Evolutionary conservation across 2,113 vertebrate species (phyloP).

Genomic region (Misgurnus anguillicaudatus): DNA sequence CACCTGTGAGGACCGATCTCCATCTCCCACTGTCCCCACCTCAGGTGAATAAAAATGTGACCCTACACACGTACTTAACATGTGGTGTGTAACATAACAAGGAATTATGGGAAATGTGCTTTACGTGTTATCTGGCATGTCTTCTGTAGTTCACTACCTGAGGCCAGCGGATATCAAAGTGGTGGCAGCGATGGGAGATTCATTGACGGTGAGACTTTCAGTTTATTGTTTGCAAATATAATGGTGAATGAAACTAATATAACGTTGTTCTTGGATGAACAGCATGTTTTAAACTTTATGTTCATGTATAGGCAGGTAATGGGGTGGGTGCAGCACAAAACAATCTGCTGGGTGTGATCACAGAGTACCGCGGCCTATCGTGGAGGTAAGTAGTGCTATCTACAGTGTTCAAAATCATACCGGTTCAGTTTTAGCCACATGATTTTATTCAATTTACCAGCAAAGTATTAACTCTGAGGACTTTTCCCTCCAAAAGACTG

Average conservation of each 20-base stretch:
- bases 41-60: slow-evolving; percentile 77
- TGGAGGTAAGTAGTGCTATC: slow-evolving; percentile 76
- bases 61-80: too few relatives aligned
- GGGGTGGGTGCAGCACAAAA: slow-evolving; percentile 78
- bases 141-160: slow-evolving; percentile 82
- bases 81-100: too few relatives aligned
- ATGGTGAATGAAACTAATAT: neutral
- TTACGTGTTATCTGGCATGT: neutral
- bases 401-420: neutral
- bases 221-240: neutral
- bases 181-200: slow-evolving; percentile 90
- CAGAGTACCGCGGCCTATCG: slow-evolving; percentile 85
- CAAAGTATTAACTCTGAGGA: neutral
- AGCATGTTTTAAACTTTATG: neutral
- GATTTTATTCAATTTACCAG: neutral
- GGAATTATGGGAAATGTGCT: neutral
- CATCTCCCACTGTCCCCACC: slow-evolving; percentile 72
- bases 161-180: slow-evolving; percentile 86
- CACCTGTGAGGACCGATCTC: slow-evolving; percentile 72
- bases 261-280: neutral
- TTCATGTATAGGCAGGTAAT: slow-evolving; percentile 80
- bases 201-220: slow-evolving; percentile 81
- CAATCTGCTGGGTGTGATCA: slow-evolving; percentile 72
- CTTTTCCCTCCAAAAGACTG: neutral
- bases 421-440: neutral